phyloP scores from a whole-genome alignment of 1,140 invertebrate genomes.

The Macrobrachium nipponense region DNA sequence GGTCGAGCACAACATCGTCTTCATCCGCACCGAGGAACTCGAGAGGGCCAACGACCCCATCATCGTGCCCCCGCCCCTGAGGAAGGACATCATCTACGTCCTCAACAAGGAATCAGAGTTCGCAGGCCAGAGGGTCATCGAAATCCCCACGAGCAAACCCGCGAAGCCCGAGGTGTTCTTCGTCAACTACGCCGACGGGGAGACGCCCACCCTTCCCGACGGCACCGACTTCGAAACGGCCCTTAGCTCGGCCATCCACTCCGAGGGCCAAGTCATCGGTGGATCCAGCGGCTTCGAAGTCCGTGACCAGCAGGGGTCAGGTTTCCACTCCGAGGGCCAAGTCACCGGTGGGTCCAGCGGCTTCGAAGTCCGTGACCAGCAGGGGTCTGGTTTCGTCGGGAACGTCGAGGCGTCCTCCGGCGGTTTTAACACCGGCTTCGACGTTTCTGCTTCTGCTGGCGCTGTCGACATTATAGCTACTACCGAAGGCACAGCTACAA shows the following conservation, averaged over 20 bases:
- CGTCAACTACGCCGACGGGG: conserved; percentile 59
- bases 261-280: conserved; percentile 38
- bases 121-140: conserved; percentile 44
- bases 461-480: background rate
- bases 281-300: background rate
- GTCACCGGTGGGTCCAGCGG: conserved; percentile 28
- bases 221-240: conserved; percentile 51
- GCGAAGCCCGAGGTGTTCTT: conserved; percentile 58
- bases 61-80: conserved; percentile 57
- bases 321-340: conserved; percentile 28
- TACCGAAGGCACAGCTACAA: no score
- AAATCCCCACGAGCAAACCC: conserved; percentile 39
- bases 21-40: conserved; percentile 54
- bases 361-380: background rate
- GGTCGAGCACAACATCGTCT: conserved; percentile 59
- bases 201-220: conserved; percentile 57
- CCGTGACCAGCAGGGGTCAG: background rate
- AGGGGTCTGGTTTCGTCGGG: background rate
- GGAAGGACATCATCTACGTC: conserved; percentile 62
- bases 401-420: conserved; percentile 8
- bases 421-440: background rate
- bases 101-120: conserved; percentile 59
- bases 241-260: conserved; percentile 45
- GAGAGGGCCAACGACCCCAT: conserved; percentile 30
- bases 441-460: background rate